phyloP scores from a whole-genome alignment of 2,797 vertebrate genomes.

The Acrocephalus scirpaceus region DNA sequence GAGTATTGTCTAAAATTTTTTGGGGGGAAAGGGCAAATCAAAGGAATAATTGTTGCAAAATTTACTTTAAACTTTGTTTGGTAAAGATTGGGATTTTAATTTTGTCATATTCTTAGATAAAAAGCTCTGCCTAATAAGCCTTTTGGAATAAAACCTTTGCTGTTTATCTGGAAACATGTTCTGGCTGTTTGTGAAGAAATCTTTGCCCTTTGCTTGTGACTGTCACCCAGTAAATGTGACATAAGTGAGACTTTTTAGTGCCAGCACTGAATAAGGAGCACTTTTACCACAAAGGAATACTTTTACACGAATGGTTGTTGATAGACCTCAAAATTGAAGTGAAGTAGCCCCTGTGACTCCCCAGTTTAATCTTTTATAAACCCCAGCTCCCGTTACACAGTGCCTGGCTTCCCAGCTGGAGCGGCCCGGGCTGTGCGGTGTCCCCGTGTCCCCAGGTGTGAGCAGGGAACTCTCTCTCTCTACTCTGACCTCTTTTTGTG shows the following conservation, averaged over 20 bases:
- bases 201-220: neutral
- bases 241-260: neutral
- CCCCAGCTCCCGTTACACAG: neutral
- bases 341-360: neutral
- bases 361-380: neutral
- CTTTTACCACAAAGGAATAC: neutral
- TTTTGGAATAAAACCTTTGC: neutral
- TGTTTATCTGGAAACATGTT: neutral
- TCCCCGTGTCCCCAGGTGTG: neutral
- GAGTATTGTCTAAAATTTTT: neutral
- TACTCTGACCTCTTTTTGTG: accelerated
- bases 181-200: neutral
- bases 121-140: neutral
- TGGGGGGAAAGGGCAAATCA: neutral
- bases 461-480: too few relatives aligned
- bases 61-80: neutral
- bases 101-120: neutral
- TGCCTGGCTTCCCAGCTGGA: neutral
- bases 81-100: neutral
- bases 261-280: neutral
- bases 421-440: accelerated
- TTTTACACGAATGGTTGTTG: neutral
- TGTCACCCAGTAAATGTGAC: neutral
- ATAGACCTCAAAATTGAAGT: neutral
- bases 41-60: neutral